Evolutionary conservation across 2,797 vertebrate genomes (phyloP).

Genomic region (Hypotaenidia okinawae): DNA sequence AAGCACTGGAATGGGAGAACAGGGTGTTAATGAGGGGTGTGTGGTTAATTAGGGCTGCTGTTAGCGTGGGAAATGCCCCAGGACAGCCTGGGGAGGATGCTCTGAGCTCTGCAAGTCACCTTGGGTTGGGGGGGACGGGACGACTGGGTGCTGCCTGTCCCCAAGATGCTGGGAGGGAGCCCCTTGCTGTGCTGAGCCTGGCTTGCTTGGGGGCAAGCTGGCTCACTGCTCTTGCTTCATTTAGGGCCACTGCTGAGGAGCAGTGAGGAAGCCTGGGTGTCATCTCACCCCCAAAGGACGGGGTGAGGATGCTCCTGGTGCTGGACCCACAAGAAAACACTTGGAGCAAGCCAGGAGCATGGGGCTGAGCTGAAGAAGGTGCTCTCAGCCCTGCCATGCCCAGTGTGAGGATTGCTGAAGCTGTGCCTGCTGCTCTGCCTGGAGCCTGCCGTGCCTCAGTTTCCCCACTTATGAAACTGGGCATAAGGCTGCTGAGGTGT

Average conservation of each 20-base stretch:
- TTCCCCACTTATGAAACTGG: not conserved
- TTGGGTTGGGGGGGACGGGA: rapidly evolving
- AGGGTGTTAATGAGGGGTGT: not conserved
- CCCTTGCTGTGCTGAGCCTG: not conserved
- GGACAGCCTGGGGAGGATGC: not conserved
- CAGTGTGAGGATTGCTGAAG: rapidly evolving
- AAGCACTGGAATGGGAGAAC: not conserved
- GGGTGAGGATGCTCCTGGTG: rapidly evolving
- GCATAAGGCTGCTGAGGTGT: not conserved
- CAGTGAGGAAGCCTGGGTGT: rapidly evolving
- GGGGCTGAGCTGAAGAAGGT: rapidly evolving
- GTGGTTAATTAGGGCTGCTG: not conserved
- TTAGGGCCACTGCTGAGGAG: rapidly evolving
- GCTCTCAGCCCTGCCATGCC: not conserved
- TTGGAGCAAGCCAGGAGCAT: not conserved
- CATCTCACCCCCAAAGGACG: rapidly evolving
- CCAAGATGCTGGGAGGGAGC: not conserved
- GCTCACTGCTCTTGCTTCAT: not conserved
- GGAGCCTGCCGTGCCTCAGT: not conserved
- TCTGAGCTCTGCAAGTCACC: not conserved
- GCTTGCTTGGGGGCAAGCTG: no score
- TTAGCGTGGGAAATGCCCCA: not conserved
- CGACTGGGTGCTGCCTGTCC: not conserved
- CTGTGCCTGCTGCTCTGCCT: rapidly evolving
- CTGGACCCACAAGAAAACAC: rapidly evolving